Evolutionary conservation across 1,140 invertebrate genomes (phyloP).

Genomic region (Pogonomyrmex barbatus): DNA sequence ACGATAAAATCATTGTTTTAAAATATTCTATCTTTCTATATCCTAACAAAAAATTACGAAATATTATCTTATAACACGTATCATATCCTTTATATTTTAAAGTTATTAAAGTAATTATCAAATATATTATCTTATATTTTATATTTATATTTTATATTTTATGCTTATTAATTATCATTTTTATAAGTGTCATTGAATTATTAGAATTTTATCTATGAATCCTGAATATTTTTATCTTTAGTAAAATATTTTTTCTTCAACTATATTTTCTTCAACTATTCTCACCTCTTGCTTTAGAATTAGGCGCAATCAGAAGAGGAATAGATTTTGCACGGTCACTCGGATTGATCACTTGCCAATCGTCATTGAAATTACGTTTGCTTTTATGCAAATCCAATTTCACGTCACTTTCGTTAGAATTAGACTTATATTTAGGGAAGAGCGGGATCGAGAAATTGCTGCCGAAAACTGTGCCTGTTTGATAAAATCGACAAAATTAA

Average conservation of each 20-base stretch:
- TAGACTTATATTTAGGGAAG: neutral
- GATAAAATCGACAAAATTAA: neutral
- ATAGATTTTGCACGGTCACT: neutral
- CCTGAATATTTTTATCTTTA: neutral
- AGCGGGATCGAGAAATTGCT: conserved; percentile 56
- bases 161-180: neutral
- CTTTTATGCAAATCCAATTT: conserved; percentile 30
- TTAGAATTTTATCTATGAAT: neutral
- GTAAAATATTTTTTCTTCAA: neutral
- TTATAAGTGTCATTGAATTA: no score
- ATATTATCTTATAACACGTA: neutral
- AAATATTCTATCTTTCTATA: neutral
- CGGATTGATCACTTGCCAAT: conserved; percentile 51
- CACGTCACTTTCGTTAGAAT: conserved; percentile 26
- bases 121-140: neutral
- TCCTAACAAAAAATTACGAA: neutral
- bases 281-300: conserved; percentile 25
- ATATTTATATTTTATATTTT: neutral
- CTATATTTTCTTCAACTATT: neutral
- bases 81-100: neutral
- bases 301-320: neutral
- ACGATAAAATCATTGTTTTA: neutral
- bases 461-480: conserved; percentile 36
- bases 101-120: neutral
- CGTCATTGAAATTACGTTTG: conserved; percentile 5